Conservation (phyloP, 2,113 vertebrate genomes). For the Procavia capensis region DNA sequence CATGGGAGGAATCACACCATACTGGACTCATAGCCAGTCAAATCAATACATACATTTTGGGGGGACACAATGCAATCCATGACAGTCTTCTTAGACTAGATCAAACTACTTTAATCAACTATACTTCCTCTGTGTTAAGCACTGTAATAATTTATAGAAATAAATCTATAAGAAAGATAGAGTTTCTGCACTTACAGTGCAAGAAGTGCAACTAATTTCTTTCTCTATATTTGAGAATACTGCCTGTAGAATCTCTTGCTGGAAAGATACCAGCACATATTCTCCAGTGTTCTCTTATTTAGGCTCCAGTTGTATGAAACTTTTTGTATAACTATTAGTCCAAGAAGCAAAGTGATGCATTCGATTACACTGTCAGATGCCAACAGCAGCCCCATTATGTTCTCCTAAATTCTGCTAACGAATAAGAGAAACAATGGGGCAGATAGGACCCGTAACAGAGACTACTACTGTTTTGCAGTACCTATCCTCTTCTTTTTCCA, state of each 20-base stretch:
- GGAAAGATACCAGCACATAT: neutral
- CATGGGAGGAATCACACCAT: too few relatives aligned
- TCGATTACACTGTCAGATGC: neutral
- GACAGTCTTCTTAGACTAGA: neutral
- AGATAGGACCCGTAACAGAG: neutral
- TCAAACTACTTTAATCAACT: neutral
- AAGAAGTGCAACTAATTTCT: neutral
- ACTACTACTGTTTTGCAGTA: neutral
- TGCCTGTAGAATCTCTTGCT: neutral
- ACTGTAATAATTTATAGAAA: too few relatives aligned
- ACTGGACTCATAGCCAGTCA: too few relatives aligned
- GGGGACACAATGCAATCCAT: too few relatives aligned
- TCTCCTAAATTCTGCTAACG: neutral
- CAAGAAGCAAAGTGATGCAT: neutral
- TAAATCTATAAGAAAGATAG: neutral
- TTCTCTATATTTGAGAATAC: neutral
- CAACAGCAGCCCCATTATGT: neutral
- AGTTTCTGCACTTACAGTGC: neutral
- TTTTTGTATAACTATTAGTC: neutral
- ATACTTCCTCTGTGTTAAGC: too few relatives aligned
- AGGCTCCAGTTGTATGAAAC: neutral
- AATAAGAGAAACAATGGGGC: neutral
- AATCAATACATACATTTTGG: too few relatives aligned
- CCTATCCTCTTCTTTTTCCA: neutral
- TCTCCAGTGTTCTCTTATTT: neutral